phyloP scores from a whole-genome alignment of 2,797 vertebrate species.

The Coilia nasus region DNA sequence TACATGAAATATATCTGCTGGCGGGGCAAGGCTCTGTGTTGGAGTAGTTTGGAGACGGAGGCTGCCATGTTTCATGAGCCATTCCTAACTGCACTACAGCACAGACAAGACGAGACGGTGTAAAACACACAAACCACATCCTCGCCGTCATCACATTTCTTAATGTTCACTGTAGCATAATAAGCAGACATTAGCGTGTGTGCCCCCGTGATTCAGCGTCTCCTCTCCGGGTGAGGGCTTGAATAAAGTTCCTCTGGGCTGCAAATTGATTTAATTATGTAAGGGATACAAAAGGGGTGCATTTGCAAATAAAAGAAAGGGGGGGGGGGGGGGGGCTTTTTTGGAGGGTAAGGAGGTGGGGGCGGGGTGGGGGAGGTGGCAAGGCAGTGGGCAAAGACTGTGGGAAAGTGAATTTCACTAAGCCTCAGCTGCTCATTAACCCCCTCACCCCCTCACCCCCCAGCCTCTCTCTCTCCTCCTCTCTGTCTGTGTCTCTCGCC shows the following conservation, averaged over 20 bases:
- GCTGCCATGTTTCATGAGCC: not conserved
- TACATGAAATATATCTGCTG: not conserved
- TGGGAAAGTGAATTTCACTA: not conserved
- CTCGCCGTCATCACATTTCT: not conserved
- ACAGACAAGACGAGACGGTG: not conserved
- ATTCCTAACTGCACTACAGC: not conserved
- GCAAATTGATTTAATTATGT: slow-evolving; percentile 66
- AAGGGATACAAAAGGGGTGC: slow-evolving; percentile 43
- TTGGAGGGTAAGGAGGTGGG: not conserved
- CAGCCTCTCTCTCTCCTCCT: not conserved
- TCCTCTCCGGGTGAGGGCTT: not conserved
- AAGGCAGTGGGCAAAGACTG: no score
- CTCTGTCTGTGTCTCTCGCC: not conserved
- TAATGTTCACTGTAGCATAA: not conserved
- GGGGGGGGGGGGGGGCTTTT: not conserved
- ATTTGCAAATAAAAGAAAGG: slow-evolving; percentile 22
- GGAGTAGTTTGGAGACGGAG: not conserved
- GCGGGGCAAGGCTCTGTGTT: not conserved
- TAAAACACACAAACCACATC: not conserved
- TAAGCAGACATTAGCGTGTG: not conserved
- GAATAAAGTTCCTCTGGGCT: slow-evolving; percentile 64
- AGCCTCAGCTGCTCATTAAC: not conserved
- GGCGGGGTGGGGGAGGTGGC: slow-evolving; percentile 25
- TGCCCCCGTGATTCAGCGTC: not conserved
- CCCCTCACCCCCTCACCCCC: not conserved